A percentile compares a stretch with the other conserved stretches of the same genome.
Conservation (phyloP, 2,797 vertebrate species). For the Pangasius krempfi region DNA sequence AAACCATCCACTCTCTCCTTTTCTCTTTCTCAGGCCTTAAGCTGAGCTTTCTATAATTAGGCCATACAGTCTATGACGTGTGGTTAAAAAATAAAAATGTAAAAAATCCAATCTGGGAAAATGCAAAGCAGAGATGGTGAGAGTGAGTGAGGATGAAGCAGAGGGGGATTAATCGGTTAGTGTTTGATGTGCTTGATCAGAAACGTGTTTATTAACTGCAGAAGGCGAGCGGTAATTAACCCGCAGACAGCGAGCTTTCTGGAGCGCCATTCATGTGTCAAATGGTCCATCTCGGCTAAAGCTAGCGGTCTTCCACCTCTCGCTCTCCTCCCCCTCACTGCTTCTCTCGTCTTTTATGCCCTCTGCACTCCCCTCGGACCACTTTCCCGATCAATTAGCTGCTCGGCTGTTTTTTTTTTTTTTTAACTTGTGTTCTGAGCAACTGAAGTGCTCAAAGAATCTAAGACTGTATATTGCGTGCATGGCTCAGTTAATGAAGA, state of each 20-base stretch:
- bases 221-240: slow-evolving; percentile 79
- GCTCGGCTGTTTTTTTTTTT: slow-evolving; percentile 36
- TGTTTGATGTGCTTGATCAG: slow-evolving; percentile 81
- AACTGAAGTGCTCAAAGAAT: not conserved
- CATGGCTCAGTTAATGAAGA: slow-evolving; percentile 22
- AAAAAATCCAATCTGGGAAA: slow-evolving; percentile 78
- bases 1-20: slow-evolving; percentile 2
- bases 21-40: slow-evolving; percentile 70
- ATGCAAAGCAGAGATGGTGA: slow-evolving; percentile 64
- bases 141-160: slow-evolving; percentile 25
- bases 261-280: slow-evolving; percentile 78
- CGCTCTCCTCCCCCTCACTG: slow-evolving; percentile 28
- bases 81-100: slow-evolving; percentile 68
- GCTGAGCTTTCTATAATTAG: slow-evolving; percentile 81
- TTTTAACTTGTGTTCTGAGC: not conserved
- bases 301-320: slow-evolving; percentile 49
- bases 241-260: slow-evolving; percentile 80
- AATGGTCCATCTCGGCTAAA: slow-evolving; percentile 72
- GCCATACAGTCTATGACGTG: slow-evolving; percentile 75
- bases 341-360: slow-evolving; percentile 52
- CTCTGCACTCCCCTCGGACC: slow-evolving; percentile 61
- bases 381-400: slow-evolving; percentile 77
- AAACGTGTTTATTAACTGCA: slow-evolving; percentile 83
- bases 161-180: slow-evolving; percentile 69
- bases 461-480: slow-evolving; percentile 10